Base-by-base conservation (phyloP, 2,888 invertebrate species). In the Machimus rusticus region DNA sequence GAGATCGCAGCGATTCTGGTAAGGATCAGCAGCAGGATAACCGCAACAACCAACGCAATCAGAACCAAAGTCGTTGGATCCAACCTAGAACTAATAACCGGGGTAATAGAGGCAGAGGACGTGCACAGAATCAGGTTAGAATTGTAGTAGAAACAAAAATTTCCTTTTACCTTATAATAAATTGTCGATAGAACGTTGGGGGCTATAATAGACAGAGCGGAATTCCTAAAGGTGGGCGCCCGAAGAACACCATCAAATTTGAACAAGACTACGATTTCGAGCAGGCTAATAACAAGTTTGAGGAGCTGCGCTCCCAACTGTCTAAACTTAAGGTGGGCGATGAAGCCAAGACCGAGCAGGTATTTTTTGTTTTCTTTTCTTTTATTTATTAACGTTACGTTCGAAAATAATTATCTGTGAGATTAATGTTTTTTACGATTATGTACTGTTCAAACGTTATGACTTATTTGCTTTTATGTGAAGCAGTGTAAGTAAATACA, bases 181-280 rank as follows among this genome's bases (percentile, higher is more conserved):
- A 79, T 9, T 51, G 16, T 57, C 57, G 77, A 12, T 28, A 86
- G 92, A 66, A 66, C 23, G 66, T 66, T 66, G 92, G 88, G 92
- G 92, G 90, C 88, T 92, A 90, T 90, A 66, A 66, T 66, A 91
- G 92, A 89, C 94, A 94, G 90, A 88, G 87, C 89, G 93, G 94
- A 89, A 94, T 94, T 89, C 92, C 92, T 89, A 88, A 94, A 93
- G 91, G 91, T 55, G 93, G 92, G 93, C 88, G 94, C 92, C 90
- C 94, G 92, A 90, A 95, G 92, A 96, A 95, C 90, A 95, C 95
- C 16, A 95, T 98, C 89, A 98, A 98, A 93, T 99, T 99, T 93
- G 98, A 98, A 90, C 97, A 96, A 90, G 99, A 99, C 92, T 99
- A 98, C 92, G 99, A 99, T 93, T 99, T 99, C 92, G 99, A 99